phyloP scores from a whole-genome alignment of 2,888 invertebrate species.

The Stenoptilia bipunctidactyla region DNA sequence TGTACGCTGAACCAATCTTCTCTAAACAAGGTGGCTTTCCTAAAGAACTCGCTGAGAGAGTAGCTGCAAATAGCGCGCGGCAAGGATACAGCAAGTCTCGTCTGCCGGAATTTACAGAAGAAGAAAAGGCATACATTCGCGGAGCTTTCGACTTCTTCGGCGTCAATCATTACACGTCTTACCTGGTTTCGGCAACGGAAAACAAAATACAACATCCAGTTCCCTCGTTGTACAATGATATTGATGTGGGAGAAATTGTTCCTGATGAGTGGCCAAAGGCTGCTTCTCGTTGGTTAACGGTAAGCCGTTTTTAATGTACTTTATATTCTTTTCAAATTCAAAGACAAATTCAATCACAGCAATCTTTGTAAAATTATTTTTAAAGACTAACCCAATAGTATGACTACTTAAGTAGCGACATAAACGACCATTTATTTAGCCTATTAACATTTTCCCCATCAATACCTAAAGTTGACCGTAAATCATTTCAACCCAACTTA shows the following conservation, averaged over 20 bases:
- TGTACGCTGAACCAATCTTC: constrained; percentile 62
- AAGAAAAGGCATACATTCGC: constrained; percentile 35
- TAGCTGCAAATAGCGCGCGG: constrained; percentile 46
- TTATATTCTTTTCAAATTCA: too few relatives aligned
- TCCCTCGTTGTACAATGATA: constrained; percentile 30
- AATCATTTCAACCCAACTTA: too few relatives aligned
- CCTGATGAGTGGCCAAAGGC: constrained; percentile 30
- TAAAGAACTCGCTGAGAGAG: constrained; percentile 42
- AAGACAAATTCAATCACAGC: too few relatives aligned
- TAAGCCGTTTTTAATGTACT: constrained; percentile 18
- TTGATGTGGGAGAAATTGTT: constrained; percentile 17
- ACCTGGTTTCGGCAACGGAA: constrained; percentile 24
- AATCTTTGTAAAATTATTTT: too few relatives aligned
- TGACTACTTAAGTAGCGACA: too few relatives aligned
- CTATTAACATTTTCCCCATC: too few relatives aligned
- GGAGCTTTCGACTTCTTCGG: constrained; percentile 55
- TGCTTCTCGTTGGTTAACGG: constrained; percentile 34
- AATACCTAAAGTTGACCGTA: too few relatives aligned
- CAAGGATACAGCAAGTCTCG: constrained; percentile 52
- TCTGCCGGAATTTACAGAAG: constrained; percentile 49
- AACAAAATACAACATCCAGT: constrained; percentile 18
- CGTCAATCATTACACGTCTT: constrained; percentile 73
- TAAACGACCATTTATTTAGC: too few relatives aligned
- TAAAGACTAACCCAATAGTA: too few relatives aligned
- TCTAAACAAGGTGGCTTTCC: constrained; percentile 65